Evolutionary conservation across 2,113 vertebrate genomes (phyloP).

Genomic region (Scophthalmus maximus): DNA sequence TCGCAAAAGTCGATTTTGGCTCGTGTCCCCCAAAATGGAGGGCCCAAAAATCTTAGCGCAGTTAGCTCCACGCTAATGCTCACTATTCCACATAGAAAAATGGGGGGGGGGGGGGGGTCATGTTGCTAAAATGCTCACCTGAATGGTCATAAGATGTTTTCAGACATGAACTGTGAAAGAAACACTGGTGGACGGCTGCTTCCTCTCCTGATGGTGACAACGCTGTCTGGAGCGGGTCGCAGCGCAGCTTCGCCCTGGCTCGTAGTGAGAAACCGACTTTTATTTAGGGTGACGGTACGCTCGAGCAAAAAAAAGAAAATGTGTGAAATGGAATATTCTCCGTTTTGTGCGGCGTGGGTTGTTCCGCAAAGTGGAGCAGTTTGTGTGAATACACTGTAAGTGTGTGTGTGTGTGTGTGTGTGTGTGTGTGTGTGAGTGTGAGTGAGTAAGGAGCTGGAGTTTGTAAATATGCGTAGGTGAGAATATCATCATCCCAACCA

Average conservation of each 20-base stretch:
- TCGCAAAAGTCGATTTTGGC: no score
- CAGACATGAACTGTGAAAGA: no score
- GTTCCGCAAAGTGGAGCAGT: constrained; percentile 62
- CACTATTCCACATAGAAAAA: no score
- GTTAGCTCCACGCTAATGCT: no score
- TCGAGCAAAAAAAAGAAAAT: constrained; percentile 10
- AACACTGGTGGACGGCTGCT: constrained; percentile 41
- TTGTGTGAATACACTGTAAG: neutral
- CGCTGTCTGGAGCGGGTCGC: constrained; percentile 2
- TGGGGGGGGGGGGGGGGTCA: no score
- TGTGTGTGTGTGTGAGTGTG: constrained; percentile 24
- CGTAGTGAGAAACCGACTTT: neutral
- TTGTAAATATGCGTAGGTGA: constrained; percentile 59
- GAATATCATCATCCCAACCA: constrained; percentile 68
- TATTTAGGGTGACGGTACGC: constrained; percentile 18
- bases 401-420: constrained; percentile 30
- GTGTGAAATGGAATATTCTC: constrained; percentile 65
- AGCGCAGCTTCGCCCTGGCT: neutral
- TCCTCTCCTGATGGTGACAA: constrained; percentile 40
- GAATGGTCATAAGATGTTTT: no score
- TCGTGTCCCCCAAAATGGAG: no score
- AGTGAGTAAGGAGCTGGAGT: constrained; percentile 37
- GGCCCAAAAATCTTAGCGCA: no score
- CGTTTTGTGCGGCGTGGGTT: constrained; percentile 54
- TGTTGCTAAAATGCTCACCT: no score